Conservation (phyloP, 2,113 vertebrate species). For the Falcunculus frontatus region DNA sequence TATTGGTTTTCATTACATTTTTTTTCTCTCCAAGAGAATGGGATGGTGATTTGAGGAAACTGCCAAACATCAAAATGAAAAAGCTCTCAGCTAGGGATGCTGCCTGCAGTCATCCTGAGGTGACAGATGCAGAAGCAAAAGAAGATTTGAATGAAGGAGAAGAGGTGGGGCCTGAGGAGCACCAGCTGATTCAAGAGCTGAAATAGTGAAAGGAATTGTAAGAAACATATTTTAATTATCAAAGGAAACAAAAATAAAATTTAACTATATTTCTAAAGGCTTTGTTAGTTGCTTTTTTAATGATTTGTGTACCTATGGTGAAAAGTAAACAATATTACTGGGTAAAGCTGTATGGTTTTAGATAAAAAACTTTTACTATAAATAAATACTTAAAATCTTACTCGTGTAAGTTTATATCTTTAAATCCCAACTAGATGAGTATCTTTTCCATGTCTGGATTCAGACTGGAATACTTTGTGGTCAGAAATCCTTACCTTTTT, state of each 20-base stretch:
- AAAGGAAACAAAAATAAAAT: slow-evolving; percentile 19
- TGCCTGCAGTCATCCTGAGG: slow-evolving; percentile 41
- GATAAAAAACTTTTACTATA: background rate
- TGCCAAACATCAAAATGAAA: slow-evolving; percentile 92
- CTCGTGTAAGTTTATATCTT: background rate
- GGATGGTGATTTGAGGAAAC: slow-evolving; percentile 90
- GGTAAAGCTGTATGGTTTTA: background rate
- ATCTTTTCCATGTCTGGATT: background rate
- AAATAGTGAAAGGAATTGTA: background rate
- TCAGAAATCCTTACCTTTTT: background rate
- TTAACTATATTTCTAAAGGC: background rate
- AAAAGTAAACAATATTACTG: background rate
- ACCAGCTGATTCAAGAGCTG: slow-evolving; percentile 17
- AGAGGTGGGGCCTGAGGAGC: background rate
- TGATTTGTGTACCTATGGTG: background rate
- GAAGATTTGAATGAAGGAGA: slow-evolving; percentile 23
- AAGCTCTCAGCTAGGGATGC: slow-evolving; percentile 78
- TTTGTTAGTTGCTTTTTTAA: background rate
- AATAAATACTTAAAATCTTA: background rate
- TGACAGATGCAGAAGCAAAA: slow-evolving; percentile 18
- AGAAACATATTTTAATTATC: background rate
- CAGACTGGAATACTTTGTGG: background rate
- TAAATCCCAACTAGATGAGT: background rate
- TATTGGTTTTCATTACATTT: background rate
- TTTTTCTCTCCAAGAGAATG: slow-evolving; percentile 79